Base-by-base conservation (phyloP, 23 tunicate genomes). In the Phallusia fumigata region DNA sequence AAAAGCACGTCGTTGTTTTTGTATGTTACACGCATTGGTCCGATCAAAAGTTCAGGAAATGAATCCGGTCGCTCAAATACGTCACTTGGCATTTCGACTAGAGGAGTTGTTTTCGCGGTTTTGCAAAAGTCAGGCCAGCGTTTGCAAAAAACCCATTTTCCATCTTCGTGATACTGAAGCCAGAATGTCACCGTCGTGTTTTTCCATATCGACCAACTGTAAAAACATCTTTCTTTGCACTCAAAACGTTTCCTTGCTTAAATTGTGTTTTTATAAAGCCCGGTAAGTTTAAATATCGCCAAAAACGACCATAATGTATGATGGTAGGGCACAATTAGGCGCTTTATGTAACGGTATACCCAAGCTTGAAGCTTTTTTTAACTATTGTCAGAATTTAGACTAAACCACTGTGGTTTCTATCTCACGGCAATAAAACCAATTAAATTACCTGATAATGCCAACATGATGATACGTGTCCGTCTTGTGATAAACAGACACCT, bases 101-200 rank as follows among this genome's bases (percentile, higher is more conserved):
- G 28, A 5, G 28, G 1, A 13, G 53, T 30, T 21, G 30, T 30
- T 6, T 13, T 35, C 13, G 21, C 21, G 2, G 34, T 30, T 34
- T 52, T 35, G 65, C 95, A 90, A 51, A 64, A 53, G 34, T 58
- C 64, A 13, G 90, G 86, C 36, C 35, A 76, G 6, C 44, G 80
- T 30, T 52, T 35, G 80, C 95, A 90, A 52, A 81, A 80, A 30
- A 81, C 33, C 91, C 91, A 87, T 40, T 32, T 64, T 12, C 91
- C 90, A 79, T 84, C 73, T 22, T 84, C 52, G 30, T 80, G 51
- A 32, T 73, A 75, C 49, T 87, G 91, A 32, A 81, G 22, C 91
- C 91, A 87, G 35, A 87, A 83, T n/a, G 73, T 44, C 0, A 26
- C 33, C 19, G 28, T 32, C 12, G 15, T 1, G 36, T 74, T 35